Evolutionary conservation across 2,888 invertebrate species (phyloP), one percentile per base, ranked within the genome.

Genomic region (Thecophora atra): DNA sequence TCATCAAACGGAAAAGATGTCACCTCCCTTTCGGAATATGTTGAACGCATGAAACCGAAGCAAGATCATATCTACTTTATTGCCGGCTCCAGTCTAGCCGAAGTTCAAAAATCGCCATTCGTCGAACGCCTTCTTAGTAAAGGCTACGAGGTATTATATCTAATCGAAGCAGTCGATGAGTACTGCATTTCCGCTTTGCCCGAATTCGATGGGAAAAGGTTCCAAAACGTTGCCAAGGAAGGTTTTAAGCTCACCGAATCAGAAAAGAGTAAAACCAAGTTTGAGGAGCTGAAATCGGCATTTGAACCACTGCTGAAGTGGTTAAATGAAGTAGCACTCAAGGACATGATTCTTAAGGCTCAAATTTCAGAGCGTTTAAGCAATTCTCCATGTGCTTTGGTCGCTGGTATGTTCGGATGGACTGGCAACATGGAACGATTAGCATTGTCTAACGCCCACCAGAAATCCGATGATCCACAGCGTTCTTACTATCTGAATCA

Each of bases 211-310:
- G 97, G 97, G 70, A 97, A 98, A 89, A 99, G 98, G 88, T 99
- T 99, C 94, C 97, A 97, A 88, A 99, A 99, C 86, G 96, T 98
- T 70, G 99, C 99, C 79, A 99, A 99, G 88, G 99, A 99, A 89
- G 98, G 98, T 44, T 93, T 99, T 84, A 91, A 92, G 78, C 87
- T 99, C 11, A 91, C 93, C 60, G 95, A 96, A 81, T 89, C 88
- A 19, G 91, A 90, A 79, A 88, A 87, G 76, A 88, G 88, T 76
- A 94, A 95, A 87, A 93, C 94, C 84, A 90, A 91, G 77, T 87
- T 92, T 81, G 96, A 97, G 84, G 90, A 91, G 72, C 84, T 94
- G 74, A 93, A 93, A 85, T 89, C 89, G 77, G 90, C 91, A 72
- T 97, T 92, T 86, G 96, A 97, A 87, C 97, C 98, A 63, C 89